Conservation (phyloP, 53 echinoderm and acorn worm species). For the Glandiceps talaboti region DNA sequence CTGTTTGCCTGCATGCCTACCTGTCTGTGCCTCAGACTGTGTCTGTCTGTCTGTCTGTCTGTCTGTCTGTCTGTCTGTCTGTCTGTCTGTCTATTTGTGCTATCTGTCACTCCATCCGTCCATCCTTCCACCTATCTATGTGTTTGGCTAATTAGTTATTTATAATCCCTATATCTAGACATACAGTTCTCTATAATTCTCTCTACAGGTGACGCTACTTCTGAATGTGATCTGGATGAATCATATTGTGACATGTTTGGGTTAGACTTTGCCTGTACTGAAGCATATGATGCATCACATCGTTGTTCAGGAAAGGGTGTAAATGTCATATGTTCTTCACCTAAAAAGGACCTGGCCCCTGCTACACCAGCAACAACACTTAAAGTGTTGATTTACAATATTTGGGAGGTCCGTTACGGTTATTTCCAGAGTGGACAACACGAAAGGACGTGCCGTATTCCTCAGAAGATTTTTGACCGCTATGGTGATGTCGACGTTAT, state of each 20-base stretch:
- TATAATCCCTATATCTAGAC: too few relatives aligned
- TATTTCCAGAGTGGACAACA: constrained; percentile 64
- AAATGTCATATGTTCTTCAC: constrained; percentile 42
- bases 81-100: too few relatives aligned
- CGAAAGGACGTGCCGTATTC: constrained; percentile 75
- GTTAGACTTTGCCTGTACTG: constrained; percentile 47
- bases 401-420: constrained; percentile 63
- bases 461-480: constrained; percentile 26
- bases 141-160: too few relatives aligned
- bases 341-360: too few relatives aligned
- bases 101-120: too few relatives aligned
- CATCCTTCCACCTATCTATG: too few relatives aligned
- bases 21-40: too few relatives aligned
- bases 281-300: constrained; percentile 22
- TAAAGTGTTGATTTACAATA: constrained; percentile 58
- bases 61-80: too few relatives aligned
- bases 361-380: constrained; percentile 53
- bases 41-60: too few relatives aligned
- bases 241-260: constrained; percentile 55
- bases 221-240: constrained; percentile 29
- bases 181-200: too few relatives aligned
- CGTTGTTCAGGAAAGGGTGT: constrained; percentile 33
- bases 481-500: constrained; percentile 75
- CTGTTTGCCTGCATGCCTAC: too few relatives aligned
- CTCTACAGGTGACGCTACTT: constrained; percentile 51